These are phyloP conservation scores for Eudyptes chrysolophus DNA, from an alignment of 2,113 vertebrate genomes.

Conservation along the genomic window DNA sequence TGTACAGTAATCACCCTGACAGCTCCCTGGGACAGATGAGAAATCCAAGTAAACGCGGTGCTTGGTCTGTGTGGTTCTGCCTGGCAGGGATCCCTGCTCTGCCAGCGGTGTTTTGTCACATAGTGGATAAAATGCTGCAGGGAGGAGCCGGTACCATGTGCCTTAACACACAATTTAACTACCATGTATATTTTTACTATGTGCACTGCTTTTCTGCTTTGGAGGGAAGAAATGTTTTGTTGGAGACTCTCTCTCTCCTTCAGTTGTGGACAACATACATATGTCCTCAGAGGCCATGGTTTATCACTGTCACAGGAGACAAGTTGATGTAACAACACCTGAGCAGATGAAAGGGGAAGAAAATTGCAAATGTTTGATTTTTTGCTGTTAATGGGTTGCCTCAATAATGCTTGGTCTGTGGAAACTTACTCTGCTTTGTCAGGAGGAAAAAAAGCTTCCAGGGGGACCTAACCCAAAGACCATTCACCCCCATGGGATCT, in stretches of 20 bases:
- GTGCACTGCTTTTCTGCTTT: background rate
- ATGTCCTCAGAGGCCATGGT: background rate
- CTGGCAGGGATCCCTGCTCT: no score
- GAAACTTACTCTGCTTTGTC: background rate
- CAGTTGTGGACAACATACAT: accelerated
- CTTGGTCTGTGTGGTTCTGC: background rate
- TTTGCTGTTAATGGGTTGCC: background rate
- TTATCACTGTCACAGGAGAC: background rate
- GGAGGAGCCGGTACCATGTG: background rate
- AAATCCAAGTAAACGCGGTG: accelerated
- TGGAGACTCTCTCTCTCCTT: background rate
- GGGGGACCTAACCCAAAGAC: background rate
- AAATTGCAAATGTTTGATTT: background rate
- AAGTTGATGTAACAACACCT: background rate
- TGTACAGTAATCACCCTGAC: background rate
- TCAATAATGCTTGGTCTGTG: background rate
- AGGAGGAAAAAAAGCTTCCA: background rate
- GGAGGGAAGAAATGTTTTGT: background rate
- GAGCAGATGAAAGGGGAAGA: background rate
- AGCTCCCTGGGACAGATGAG: background rate
- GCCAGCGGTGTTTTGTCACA: background rate
- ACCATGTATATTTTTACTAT: accelerated
- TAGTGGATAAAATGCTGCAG: background rate
- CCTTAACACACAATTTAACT: background rate
- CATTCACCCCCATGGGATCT: background rate